A percentile compares a stretch with the other conserved stretches of the same genome.
Evolutionary conservation across 2,888 invertebrate species (phyloP).

Genomic region (Tetrapedia diversipes): DNA sequence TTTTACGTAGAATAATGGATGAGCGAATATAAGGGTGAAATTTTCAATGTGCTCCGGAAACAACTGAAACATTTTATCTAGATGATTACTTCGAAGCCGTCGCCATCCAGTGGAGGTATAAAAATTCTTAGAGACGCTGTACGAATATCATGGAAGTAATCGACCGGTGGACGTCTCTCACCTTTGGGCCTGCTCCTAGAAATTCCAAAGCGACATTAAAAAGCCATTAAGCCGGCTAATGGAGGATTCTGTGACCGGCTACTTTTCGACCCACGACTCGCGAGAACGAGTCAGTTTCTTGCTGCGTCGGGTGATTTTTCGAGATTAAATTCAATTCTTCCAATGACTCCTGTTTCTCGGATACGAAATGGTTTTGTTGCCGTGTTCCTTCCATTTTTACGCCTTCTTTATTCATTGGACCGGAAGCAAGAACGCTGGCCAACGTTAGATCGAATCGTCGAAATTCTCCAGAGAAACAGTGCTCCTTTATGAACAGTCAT

Average conservation of each 20-base stretch:
- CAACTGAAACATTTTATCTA: constrained; percentile 4
- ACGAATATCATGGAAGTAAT: constrained; percentile 51
- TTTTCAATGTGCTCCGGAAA: too few relatives aligned
- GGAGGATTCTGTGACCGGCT: constrained; percentile 46
- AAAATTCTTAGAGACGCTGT: constrained; percentile 38
- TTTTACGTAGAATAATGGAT: too few relatives aligned
- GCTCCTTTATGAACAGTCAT: background rate
- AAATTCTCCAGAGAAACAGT: background rate
- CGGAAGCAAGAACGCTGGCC: background rate
- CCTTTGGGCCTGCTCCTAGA: constrained; percentile 32
- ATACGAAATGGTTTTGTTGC: background rate
- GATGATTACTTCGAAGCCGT: background rate
- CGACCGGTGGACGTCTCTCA: constrained; percentile 39
- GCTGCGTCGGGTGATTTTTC: constrained; percentile 11
- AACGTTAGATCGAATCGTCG: background rate
- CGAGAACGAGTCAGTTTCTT: constrained; percentile 13
- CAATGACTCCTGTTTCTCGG: background rate
- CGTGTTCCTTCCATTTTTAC: background rate
- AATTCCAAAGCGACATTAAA: constrained; percentile 69
- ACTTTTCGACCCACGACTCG: constrained; percentile 46
- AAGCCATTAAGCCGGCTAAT: constrained; percentile 65
- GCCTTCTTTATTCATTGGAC: background rate
- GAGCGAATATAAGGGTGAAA: too few relatives aligned
- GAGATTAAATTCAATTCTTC: constrained; percentile 29
- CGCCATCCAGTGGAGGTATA: background rate